Conservation (phyloP, 2,797 vertebrate genomes). For the Lepilemur ruficaudatus region DNA sequence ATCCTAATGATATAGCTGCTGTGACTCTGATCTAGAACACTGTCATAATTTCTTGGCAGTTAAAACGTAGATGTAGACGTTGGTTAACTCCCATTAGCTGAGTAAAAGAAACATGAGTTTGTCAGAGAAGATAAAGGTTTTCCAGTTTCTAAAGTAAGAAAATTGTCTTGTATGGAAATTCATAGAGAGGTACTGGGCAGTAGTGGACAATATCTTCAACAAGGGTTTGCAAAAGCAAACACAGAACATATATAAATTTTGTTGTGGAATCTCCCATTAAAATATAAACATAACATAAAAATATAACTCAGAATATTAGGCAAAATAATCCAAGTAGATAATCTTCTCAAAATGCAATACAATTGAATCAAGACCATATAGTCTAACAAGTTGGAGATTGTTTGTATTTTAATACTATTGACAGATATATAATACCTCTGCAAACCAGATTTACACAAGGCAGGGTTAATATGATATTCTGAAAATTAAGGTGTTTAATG, state of each 20-base stretch:
- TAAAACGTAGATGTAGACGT: neutral
- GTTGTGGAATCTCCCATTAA: neutral
- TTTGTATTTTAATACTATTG: neutral
- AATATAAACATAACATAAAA: conserved; percentile 27
- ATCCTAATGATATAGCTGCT: neutral
- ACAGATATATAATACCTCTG: neutral
- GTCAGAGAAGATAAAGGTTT: neutral
- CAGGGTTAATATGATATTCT: neutral
- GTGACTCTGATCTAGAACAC: neutral
- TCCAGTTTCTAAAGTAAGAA: conserved; percentile 7
- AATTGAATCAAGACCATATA: neutral
- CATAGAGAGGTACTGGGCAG: neutral
- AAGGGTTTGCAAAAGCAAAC: neutral
- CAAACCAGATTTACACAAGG: neutral
- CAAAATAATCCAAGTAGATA: neutral
- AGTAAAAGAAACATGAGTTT: neutral
- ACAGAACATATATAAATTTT: neutral
- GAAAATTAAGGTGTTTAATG: neutral
- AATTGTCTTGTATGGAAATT: neutral
- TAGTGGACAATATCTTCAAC: neutral
- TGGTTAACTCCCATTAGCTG: neutral
- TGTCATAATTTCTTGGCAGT: neutral
- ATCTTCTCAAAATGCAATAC: neutral
- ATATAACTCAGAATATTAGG: neutral
- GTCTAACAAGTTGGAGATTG: neutral